Evolutionary conservation across 1,140 invertebrate genomes (phyloP), one percentile per base, ranked within the genome.

Genomic region (Formica selysi): DNA sequence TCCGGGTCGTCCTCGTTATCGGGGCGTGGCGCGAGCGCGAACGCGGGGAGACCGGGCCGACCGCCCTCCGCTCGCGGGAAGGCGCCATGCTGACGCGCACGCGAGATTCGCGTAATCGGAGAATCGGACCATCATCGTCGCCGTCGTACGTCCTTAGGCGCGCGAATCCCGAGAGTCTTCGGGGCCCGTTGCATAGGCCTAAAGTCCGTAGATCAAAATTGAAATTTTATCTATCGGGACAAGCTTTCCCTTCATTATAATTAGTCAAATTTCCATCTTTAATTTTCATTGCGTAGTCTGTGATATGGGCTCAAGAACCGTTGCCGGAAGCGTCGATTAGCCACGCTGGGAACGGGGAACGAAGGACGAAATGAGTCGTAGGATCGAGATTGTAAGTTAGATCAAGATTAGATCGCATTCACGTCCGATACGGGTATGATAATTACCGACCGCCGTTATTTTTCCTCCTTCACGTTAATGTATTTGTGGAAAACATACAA

Each of bases 61-160:
- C 78, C 73, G 64, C 79, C 68, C 5, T 51, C 26, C 54, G 44
- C 38, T 32, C 26, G 48, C 64, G 38, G 32, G 38, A 67, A 74
- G 87, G 57, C 84, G 87, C 88, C 88, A 88, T 89, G 36, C 74
- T 86, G 88, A 89, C 81, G 81, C 74, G 74, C 61, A 79, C 81
- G 68, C 73, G 83, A 85, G 73, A 73, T 71, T n/a, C 85, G 68
- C 51, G 68, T 88, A 86, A 86, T 87, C 76, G 67, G 41, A 11
- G 26, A 48, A 41, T 41, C 44, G 13, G 76, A 74, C 73, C 65
- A 86, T 79, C 68, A 54, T 76, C 41, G 54, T 80, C 38, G 38
- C 48, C 41, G 61, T 32, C 36, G 57, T 74, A 74, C 44, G 48
- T 51, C 59, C 54, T 85, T 78, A 22, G 59, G 79, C 65, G 32